Conservation (phyloP, 2,113 vertebrate species). For the Tonatia bakeri region DNA sequence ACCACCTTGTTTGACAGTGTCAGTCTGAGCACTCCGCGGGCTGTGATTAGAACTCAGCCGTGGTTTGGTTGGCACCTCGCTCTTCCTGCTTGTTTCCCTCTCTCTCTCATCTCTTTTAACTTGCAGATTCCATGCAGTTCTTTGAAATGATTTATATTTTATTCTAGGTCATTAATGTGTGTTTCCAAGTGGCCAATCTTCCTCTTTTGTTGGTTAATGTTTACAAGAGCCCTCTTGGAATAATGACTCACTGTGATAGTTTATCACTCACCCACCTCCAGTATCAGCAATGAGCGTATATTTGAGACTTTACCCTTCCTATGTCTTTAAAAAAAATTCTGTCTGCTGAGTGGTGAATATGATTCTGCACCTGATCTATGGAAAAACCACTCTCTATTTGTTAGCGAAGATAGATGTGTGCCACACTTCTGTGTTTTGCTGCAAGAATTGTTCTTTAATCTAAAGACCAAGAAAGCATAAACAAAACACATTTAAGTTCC, state of each 20-base stretch:
- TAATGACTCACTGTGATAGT: slow-evolving; percentile 34
- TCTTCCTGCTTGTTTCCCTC: not conserved
- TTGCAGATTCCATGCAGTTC: not conserved
- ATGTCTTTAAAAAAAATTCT: slow-evolving; percentile 21
- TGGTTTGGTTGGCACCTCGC: not conserved
- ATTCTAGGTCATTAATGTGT: slow-evolving; percentile 26
- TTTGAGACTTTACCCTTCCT: slow-evolving; percentile 6
- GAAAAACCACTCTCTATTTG: not conserved
- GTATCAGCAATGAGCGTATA: not conserved
- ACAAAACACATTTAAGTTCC: not conserved
- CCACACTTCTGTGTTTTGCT: not conserved
- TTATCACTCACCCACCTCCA: not conserved
- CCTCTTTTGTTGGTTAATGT: slow-evolving; percentile 51
- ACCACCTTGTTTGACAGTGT: slow-evolving; percentile 1
- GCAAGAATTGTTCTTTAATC: slow-evolving; percentile 25
- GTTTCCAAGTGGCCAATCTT: slow-evolving; percentile 32
- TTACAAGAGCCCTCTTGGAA: slow-evolving; percentile 41
- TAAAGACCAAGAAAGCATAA: slow-evolving; percentile 5
- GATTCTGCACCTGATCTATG: not conserved
- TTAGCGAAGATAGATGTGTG: not conserved
- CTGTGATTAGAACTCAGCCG: slow-evolving; percentile 25
- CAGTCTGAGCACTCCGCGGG: not conserved
- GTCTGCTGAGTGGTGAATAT: not conserved
- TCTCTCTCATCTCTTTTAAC: not conserved
- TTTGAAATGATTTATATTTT: slow-evolving; percentile 54